A percentile compares a stretch with the other conserved stretches of the same genome.
phyloP scores from a whole-genome alignment of 1,140 invertebrate genomes.

The Maconellicoccus hirsutus region DNA sequence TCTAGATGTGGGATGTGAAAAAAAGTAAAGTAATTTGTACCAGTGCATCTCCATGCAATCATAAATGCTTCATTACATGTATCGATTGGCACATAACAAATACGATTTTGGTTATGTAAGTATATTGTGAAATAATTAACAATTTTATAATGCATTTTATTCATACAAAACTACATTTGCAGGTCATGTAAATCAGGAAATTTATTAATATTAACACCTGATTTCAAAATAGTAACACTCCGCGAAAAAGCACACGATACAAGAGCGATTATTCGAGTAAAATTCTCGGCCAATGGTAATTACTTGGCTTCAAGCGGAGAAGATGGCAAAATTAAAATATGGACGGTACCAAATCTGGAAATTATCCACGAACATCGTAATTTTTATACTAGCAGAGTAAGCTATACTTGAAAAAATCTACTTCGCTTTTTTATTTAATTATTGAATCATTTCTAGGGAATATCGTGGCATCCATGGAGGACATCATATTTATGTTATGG shows the following conservation, averaged over 20 bases:
- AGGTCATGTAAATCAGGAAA: too few relatives aligned
- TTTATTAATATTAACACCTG: too few relatives aligned
- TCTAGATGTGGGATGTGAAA: neutral
- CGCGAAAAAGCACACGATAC: neutral
- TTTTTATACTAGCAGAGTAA: slow-evolving; percentile 15
- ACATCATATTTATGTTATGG: slow-evolving; percentile 26
- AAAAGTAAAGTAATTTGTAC: neutral
- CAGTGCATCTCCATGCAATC: neutral
- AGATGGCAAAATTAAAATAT: slow-evolving; percentile 23
- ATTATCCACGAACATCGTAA: slow-evolving; percentile 16
- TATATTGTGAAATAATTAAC: neutral
- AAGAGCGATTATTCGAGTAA: slow-evolving; percentile 6
- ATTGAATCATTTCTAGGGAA: slow-evolving; percentile 23
- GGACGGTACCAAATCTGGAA: slow-evolving; percentile 23
- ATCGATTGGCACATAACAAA: neutral
- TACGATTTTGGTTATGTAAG: neutral
- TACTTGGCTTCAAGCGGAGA: slow-evolving; percentile 25
- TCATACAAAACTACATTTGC: too few relatives aligned
- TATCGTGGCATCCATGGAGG: slow-evolving; percentile 30
- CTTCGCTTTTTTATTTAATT: too few relatives aligned
- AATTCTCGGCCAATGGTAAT: slow-evolving; percentile 24
- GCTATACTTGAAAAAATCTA: too few relatives aligned
- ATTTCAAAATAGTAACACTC: too few relatives aligned
- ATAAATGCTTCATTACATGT: neutral
- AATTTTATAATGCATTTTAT: neutral